These are phyloP conservation scores for Cistogaster globosa DNA, from an alignment of 2,888 invertebrate species.

Conservation along the genomic window DNA sequence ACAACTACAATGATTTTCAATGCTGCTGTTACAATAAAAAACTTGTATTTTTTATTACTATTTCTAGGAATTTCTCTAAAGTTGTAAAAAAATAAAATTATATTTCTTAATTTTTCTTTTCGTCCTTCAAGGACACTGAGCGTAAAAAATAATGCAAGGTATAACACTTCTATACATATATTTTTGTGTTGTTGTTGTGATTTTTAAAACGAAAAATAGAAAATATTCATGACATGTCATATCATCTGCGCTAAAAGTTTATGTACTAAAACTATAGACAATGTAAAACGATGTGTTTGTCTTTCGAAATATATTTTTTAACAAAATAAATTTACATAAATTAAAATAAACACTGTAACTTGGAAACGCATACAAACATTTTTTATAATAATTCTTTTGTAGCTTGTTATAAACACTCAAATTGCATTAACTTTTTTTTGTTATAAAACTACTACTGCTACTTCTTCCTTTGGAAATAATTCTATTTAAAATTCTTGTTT, in stretches of 20 bases:
- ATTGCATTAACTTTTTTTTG: slow-evolving; percentile 26
- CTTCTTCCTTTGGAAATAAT: no score
- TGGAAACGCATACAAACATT: neutral
- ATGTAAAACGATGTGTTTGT: slow-evolving; percentile 40
- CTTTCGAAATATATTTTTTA: slow-evolving; percentile 26
- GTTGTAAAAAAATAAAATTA: neutral
- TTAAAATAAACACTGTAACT: slow-evolving; percentile 38
- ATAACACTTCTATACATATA: slow-evolving; percentile 23
- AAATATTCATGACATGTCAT: slow-evolving; percentile 22
- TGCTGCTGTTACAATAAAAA: neutral
- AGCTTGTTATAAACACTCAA: slow-evolving; percentile 5
- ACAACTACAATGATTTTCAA: neutral
- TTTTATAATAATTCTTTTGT: neutral
- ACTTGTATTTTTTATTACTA: neutral
- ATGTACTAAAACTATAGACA: slow-evolving; percentile 8
- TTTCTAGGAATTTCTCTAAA: no score
- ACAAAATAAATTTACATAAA: slow-evolving; percentile 45
- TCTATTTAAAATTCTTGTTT: no score
- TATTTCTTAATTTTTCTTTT: slow-evolving; percentile 37
- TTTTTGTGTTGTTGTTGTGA: slow-evolving; percentile 9
- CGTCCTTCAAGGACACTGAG: slow-evolving; percentile 53
- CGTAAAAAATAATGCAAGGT: slow-evolving; percentile 60
- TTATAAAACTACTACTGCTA: neutral
- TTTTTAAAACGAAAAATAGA: slow-evolving; percentile 7
- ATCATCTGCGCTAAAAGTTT: slow-evolving; percentile 6